phyloP scores from a whole-genome alignment of 2,797 vertebrate genomes.

The Numenius phaeopus region DNA sequence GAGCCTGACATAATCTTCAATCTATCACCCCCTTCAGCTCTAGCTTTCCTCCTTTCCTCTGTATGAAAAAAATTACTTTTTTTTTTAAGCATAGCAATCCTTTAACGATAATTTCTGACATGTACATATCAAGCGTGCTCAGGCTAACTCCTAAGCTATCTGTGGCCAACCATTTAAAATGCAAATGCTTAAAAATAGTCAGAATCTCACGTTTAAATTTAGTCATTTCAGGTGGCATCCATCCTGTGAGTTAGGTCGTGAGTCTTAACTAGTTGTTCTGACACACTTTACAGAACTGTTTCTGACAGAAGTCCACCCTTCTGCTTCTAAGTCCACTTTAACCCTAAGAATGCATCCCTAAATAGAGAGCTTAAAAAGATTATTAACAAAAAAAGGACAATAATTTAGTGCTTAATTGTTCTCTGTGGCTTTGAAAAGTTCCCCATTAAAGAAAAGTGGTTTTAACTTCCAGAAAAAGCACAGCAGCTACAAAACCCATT shows the following conservation, averaged over 20 bases:
- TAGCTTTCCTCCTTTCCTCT: background rate
- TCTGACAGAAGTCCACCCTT: background rate
- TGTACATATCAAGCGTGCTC: background rate
- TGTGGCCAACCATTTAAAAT: background rate
- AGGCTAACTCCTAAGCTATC: background rate
- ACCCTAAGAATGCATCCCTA: background rate
- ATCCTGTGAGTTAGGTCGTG: background rate
- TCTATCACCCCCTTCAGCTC: background rate
- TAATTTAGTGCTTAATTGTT: background rate
- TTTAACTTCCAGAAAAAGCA: slow-evolving; percentile 4
- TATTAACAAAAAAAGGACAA: background rate
- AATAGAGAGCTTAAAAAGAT: background rate
- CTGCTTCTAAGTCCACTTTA: background rate
- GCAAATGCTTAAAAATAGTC: background rate
- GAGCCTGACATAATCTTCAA: background rate
- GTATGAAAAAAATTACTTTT: background rate
- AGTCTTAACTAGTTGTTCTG: background rate
- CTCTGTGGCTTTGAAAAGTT: background rate
- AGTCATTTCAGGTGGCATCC: background rate
- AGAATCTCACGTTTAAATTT: background rate
- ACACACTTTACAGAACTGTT: background rate
- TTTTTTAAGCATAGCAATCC: background rate
- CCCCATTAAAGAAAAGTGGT: background rate
- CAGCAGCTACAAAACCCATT: background rate
- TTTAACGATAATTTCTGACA: background rate